These are phyloP conservation scores for Oxygymnocypris stewartii DNA, from an alignment of 2,113 vertebrate species.

Conservation along the genomic window DNA sequence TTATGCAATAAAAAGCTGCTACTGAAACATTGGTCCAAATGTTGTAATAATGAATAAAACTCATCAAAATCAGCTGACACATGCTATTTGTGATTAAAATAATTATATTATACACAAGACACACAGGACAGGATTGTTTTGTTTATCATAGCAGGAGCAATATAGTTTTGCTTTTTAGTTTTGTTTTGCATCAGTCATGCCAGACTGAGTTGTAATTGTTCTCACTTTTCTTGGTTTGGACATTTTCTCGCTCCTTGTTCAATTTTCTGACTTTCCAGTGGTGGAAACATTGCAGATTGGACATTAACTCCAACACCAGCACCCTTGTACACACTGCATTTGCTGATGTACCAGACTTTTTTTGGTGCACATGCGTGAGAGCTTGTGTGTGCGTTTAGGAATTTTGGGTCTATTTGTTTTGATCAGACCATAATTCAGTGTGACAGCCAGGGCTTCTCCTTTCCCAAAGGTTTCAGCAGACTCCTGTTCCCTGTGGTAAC, in stretches of 20 bases:
- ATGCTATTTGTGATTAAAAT: not conserved
- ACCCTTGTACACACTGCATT: not conserved
- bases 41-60: not conserved
- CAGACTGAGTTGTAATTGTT: not conserved
- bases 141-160: not conserved
- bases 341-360: not conserved
- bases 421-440: conserved; percentile 45
- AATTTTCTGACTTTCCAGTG: too few species aligned
- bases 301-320: not conserved
- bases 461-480: conserved; percentile 46
- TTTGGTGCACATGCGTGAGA: conserved; percentile 29
- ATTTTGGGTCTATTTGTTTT: conserved; percentile 47
- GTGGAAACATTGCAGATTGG: too few species aligned
- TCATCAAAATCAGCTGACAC: not conserved
- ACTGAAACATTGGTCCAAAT: not conserved
- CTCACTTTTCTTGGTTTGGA: not conserved
- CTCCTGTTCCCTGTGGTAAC: conserved; percentile 42
- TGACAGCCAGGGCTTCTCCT: conserved; percentile 45
- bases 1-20: not conserved
- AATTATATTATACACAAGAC: not conserved
- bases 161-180: not conserved
- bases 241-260: too few species aligned
- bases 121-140: not conserved
- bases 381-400: conserved; percentile 26
- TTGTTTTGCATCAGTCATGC: not conserved